Evolutionary conservation across 2,888 invertebrate species (phyloP), one percentile per base, ranked within the genome.

Genomic region (Chrysodeixis includens): DNA sequence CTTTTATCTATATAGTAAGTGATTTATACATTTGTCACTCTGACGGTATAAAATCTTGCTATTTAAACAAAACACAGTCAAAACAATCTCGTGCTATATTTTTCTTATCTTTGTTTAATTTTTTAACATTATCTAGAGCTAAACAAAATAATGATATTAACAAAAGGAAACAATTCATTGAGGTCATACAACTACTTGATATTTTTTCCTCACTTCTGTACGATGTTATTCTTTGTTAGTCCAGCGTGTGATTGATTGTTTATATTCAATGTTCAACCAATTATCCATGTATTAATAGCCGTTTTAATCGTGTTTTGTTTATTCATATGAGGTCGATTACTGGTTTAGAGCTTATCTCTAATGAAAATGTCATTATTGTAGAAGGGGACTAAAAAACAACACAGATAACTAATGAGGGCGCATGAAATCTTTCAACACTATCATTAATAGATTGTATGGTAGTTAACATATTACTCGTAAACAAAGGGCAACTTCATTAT

Each of bases 401-500:
- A 49, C 46, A 49, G 46, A 49, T 49, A 49, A 49, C 46, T 49
- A 49, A 49, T 18, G 46, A 49, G 46, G 46, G 4, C 46, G 46
- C 46, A 49, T 18, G 9, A 49, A 20, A 18, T 49, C 18, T 20
- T 20, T 49, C 18, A 49, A 49, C 20, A 20, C 20, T 20, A 20
- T 49, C 46, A 49, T 49, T 49, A 49, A 49, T 20, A 20, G 46
- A 49, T 49, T 49, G 20, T 10, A 52, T 52, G 22, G 12, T 2
- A 52, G 22, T 52, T 52, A 52, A 26, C 22, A 14, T 52, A 22
- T 22, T 14, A 18, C 8, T 10, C 12, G 12, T 14, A 30, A 51
- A 20, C 3, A 35, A 40, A 22, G 46, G 49, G 61, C 20, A 30
- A 49, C 66, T 56, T 58, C 55, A 52, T 59, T 66, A 76, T 66